Percentiles rank a stretch among this genome's conserved stretches.
phyloP scores from a whole-genome alignment of 1,140 invertebrate genomes.

The Drosophila obscura region DNA sequence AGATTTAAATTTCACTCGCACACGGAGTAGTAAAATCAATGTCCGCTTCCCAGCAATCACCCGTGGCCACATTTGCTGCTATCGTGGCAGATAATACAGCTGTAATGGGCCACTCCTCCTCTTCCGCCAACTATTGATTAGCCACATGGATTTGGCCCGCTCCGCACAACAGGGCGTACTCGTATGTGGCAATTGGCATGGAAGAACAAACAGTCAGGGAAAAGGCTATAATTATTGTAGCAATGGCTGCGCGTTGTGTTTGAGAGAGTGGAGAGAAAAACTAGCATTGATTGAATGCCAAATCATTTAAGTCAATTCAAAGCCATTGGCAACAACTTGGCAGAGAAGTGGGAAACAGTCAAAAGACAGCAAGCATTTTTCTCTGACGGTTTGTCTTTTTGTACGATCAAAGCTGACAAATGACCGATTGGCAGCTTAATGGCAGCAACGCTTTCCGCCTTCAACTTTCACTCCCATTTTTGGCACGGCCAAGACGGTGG shows the following conservation, averaged over 20 bases:
- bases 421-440: conserved; percentile 76
- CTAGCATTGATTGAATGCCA: conserved; percentile 71
- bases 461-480: conserved; percentile 39
- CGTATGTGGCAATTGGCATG: conserved; percentile 38
- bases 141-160: conserved; percentile 35
- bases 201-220: conserved; percentile 56
- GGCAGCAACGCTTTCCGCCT: conserved; percentile 67
- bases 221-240: conserved; percentile 60
- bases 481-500: conserved; percentile 9
- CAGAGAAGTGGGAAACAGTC: conserved; percentile 33
- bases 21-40: conserved; percentile 18
- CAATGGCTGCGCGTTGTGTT: conserved; percentile 10
- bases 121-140: conserved; percentile 53
- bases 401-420: conserved; percentile 33
- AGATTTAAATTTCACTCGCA: conserved; percentile 68
- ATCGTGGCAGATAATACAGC: conserved; percentile 65
- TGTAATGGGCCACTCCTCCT: conserved; percentile 34
- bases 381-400: too few species aligned
- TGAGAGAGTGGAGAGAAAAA: not conserved
- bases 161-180: conserved; percentile 35
- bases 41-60: conserved; percentile 33
- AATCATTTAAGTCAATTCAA: conserved; percentile 76
- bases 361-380: too few species aligned
- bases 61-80: conserved; percentile 16
- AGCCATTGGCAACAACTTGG: conserved; percentile 69